These are phyloP conservation scores for Hippocampus kuda DNA, from an alignment of 2,797 vertebrate genomes.

Conservation along the genomic window DNA sequence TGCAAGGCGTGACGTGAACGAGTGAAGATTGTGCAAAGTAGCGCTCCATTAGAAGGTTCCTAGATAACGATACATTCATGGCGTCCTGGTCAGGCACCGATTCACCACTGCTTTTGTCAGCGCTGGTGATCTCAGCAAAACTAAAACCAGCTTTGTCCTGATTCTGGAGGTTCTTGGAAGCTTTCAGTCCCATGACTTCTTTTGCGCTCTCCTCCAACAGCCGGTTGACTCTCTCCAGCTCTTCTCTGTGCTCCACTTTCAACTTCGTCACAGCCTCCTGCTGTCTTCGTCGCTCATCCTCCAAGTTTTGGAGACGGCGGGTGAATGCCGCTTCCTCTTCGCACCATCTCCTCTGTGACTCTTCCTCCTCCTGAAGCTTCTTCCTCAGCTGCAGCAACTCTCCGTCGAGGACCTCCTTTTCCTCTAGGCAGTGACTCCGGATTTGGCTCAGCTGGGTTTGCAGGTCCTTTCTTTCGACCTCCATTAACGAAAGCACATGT, in stretches of 20 bases:
- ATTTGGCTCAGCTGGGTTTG: constrained; percentile 50
- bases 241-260: constrained; percentile 37
- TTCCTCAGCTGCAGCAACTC: constrained; percentile 64
- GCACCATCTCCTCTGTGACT: constrained; percentile 32
- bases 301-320: constrained; percentile 41
- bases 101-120: constrained; percentile 26
- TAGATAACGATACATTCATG: constrained; percentile 31
- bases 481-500: constrained; percentile 52
- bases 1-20: constrained; percentile 44
- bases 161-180: constrained; percentile 50
- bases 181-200: constrained; percentile 46
- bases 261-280: constrained; percentile 38
- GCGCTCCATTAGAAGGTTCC: constrained; percentile 63
- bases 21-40: constrained; percentile 52
- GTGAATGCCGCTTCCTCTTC: constrained; percentile 39
- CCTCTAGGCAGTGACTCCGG: constrained; percentile 58
- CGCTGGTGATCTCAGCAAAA: constrained; percentile 13
- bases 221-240: constrained; percentile 43
- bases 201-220: constrained; percentile 50
- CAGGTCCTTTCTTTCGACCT: constrained; percentile 44
- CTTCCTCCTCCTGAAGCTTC: constrained; percentile 48
- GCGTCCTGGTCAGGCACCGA: constrained; percentile 24
- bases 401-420: constrained; percentile 67
- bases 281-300: constrained; percentile 46
- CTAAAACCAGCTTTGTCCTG: constrained; percentile 34